These are phyloP conservation scores for Rhipidura dahli DNA, from an alignment of 2,113 vertebrate genomes.

Conservation along the genomic window DNA sequence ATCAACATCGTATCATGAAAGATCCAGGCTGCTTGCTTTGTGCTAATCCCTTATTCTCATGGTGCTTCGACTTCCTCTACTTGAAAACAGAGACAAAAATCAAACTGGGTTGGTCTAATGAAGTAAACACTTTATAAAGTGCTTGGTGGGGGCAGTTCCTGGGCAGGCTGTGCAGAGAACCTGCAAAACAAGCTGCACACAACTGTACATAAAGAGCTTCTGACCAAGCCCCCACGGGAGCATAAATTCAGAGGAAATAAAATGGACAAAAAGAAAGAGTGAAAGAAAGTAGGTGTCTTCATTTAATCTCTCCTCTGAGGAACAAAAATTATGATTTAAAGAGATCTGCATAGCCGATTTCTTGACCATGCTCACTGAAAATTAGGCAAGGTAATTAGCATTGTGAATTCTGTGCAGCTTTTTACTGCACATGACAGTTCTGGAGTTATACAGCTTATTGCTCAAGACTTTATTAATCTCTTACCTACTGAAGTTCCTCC, in stretches of 20 bases:
- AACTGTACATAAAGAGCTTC: background rate
- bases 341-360: background rate
- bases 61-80: background rate
- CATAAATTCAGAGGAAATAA: background rate
- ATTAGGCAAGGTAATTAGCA: background rate
- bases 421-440: background rate
- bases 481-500: background rate
- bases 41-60: background rate
- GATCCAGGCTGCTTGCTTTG: background rate
- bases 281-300: background rate
- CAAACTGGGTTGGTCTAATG: background rate
- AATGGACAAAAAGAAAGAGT: background rate
- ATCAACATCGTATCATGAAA: background rate
- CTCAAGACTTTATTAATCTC: background rate
- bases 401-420: background rate
- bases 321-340: background rate
- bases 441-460: background rate
- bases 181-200: background rate
- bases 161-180: background rate
- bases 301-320: background rate
- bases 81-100: background rate
- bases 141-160: background rate
- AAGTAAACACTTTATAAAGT: background rate
- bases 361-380: background rate
- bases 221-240: background rate